Evolutionary conservation across 1,140 invertebrate genomes (phyloP).

Genomic region (Matsumurasca onukii): DNA sequence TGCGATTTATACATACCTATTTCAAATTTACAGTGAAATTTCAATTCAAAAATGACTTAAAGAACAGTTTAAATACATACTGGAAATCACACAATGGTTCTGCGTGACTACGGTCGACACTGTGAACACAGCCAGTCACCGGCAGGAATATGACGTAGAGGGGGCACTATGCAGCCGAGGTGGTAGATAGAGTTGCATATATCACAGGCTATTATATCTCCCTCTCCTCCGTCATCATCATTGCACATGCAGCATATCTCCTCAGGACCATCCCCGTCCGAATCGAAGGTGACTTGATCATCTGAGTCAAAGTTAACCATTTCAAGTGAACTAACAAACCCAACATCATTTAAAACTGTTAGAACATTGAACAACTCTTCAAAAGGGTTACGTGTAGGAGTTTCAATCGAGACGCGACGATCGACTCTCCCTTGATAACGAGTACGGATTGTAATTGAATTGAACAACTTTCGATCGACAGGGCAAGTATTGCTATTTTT

Average conservation of each 20-base stretch:
- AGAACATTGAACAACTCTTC: background rate
- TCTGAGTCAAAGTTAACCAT: background rate
- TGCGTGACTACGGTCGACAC: too few relatives aligned
- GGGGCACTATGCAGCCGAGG: background rate
- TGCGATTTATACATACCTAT: too few relatives aligned
- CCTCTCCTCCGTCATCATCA: background rate
- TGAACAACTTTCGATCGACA: background rate
- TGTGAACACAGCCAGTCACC: background rate
- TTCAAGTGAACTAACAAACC: background rate
- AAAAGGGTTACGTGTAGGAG: background rate
- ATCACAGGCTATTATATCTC: background rate
- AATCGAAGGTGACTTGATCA: background rate
- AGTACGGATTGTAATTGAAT: background rate
- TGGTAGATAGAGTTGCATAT: background rate
- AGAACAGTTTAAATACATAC: too few relatives aligned
- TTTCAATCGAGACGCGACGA: background rate
- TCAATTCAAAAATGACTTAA: too few relatives aligned
- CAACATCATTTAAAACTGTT: background rate
- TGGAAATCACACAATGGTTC: too few relatives aligned
- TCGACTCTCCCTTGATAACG: background rate
- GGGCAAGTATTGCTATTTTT: background rate
- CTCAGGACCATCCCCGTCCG: background rate
- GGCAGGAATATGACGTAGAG: background rate
- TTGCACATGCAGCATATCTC: background rate
- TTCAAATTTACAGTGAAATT: too few relatives aligned